Percentiles rank a stretch among this genome's conserved stretches.
phyloP scores from a whole-genome alignment of 2,113 vertebrate genomes.

The Emydura subglobosa region DNA sequence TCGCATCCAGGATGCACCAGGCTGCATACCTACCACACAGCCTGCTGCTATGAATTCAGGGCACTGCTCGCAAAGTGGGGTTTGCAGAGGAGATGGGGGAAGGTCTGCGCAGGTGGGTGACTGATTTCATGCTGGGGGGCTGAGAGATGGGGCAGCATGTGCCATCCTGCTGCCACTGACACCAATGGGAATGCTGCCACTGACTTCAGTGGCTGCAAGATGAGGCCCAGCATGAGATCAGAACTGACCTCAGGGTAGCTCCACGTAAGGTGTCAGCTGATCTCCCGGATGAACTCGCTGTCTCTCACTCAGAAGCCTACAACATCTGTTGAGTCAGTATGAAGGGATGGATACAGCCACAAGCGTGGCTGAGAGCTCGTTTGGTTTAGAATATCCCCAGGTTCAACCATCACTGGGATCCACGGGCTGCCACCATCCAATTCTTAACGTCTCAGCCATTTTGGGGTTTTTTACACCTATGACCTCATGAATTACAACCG shows the following conservation, averaged over 20 bases:
- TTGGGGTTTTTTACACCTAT: background rate
- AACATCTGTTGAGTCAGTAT: background rate
- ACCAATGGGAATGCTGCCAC: background rate
- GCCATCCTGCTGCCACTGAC: background rate
- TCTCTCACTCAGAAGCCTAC: background rate
- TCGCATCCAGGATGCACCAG: background rate
- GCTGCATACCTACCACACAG: background rate
- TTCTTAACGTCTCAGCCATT: background rate
- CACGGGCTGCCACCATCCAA: background rate
- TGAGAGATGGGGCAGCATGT: background rate
- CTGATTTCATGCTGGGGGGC: background rate
- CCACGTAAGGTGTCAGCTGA: background rate
- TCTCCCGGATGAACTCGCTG: background rate
- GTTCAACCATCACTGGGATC: background rate
- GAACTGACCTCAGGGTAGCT: background rate
- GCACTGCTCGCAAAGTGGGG: background rate
- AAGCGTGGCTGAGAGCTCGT: background rate
- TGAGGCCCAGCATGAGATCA: background rate
- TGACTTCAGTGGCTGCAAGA: background rate
- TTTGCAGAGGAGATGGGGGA: background rate
- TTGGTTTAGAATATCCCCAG: background rate
- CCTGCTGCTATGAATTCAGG: no score
- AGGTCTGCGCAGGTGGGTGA: background rate
- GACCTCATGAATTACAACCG: background rate
- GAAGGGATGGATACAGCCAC: background rate